phyloP scores from a whole-genome alignment of 2,888 invertebrate genomes.

The Hirtodrosophila duncani region DNA sequence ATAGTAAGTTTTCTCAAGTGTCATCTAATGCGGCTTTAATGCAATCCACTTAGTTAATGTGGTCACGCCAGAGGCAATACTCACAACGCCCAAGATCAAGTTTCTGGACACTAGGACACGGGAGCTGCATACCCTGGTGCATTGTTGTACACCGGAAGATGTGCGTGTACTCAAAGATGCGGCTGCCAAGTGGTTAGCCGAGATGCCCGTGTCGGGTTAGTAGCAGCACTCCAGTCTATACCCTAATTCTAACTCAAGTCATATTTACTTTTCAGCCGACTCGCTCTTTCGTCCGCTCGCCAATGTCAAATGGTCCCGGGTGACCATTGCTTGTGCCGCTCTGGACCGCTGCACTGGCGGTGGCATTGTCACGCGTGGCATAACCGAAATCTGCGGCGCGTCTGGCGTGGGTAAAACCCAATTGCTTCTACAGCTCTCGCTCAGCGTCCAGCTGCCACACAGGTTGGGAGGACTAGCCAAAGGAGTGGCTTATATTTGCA shows the following conservation, averaged over 20 bases:
- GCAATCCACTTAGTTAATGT: constrained; percentile 57
- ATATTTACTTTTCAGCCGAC: constrained; percentile 28
- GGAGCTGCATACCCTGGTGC: constrained; percentile 36
- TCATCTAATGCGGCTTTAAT: constrained; percentile 13
- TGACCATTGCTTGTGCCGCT: constrained; percentile 80
- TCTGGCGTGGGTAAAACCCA: constrained; percentile 88
- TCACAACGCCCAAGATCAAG: constrained; percentile 55
- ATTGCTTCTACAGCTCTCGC: constrained; percentile 84
- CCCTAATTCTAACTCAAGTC: background rate
- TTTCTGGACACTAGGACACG: constrained; percentile 54
- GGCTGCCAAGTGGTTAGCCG: constrained; percentile 74
- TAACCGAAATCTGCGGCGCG: constrained; percentile 86
- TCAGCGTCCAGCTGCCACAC: constrained; percentile 81
- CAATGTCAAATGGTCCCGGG: constrained; percentile 68
- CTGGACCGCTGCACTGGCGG: constrained; percentile 82
- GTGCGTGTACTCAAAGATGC: constrained; percentile 73
- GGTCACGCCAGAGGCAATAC: constrained; percentile 63
- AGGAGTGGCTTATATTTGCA: constrained; percentile 84
- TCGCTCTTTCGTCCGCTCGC: constrained; percentile 51
- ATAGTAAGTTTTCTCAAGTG: constrained; percentile 1
- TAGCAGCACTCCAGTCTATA: no score
- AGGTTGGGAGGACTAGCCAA: constrained; percentile 80
- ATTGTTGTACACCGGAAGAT: constrained; percentile 67
- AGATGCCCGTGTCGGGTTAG: constrained; percentile 56
- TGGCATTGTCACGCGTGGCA: constrained; percentile 83